A percentile compares a stretch with the other conserved stretches of the same genome.
These are phyloP conservation scores for Hippopotamyrus pictus DNA, from an alignment of 2,797 vertebrate genomes.

Conservation along the genomic window DNA sequence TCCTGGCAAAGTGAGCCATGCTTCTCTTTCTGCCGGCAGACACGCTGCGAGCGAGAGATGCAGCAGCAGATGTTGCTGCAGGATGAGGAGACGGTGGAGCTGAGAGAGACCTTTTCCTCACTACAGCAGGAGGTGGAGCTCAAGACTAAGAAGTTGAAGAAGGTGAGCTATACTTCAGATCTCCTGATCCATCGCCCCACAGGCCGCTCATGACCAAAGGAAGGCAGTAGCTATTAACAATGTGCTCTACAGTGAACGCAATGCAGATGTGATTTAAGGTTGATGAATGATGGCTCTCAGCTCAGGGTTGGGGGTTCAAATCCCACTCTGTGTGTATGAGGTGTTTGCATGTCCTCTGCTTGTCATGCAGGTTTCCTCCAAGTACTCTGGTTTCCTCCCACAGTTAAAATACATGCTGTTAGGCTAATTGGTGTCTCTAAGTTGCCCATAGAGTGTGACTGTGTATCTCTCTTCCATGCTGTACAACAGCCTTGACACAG, in stretches of 20 bases:
- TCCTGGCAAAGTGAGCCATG: background rate
- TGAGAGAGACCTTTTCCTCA: slow-evolving; percentile 85
- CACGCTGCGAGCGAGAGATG: slow-evolving; percentile 83
- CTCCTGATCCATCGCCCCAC: background rate
- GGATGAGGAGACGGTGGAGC: slow-evolving; percentile 89
- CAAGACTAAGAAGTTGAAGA: slow-evolving; percentile 94
- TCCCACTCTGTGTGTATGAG: background rate
- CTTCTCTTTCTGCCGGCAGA: slow-evolving; percentile 54
- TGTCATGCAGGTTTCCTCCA: background rate
- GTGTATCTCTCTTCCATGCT: background rate
- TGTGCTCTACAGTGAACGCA: background rate
- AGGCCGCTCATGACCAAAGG: background rate
- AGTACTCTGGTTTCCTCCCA: background rate
- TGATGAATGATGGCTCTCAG: background rate
- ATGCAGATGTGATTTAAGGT: background rate
- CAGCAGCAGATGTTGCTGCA: slow-evolving; percentile 87
- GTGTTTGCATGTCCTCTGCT: background rate
- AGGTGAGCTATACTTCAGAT: slow-evolving; percentile 57
- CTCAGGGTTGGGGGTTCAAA: background rate
- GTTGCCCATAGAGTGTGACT: background rate
- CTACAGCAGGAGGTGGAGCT: slow-evolving; percentile 95
- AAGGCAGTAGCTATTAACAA: background rate
- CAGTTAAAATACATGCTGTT: background rate
- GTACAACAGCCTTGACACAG: background rate
- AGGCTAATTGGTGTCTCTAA: background rate